These are phyloP conservation scores for Heliornis fulica DNA, from an alignment of 2,113 vertebrate genomes.

Conservation along the genomic window DNA sequence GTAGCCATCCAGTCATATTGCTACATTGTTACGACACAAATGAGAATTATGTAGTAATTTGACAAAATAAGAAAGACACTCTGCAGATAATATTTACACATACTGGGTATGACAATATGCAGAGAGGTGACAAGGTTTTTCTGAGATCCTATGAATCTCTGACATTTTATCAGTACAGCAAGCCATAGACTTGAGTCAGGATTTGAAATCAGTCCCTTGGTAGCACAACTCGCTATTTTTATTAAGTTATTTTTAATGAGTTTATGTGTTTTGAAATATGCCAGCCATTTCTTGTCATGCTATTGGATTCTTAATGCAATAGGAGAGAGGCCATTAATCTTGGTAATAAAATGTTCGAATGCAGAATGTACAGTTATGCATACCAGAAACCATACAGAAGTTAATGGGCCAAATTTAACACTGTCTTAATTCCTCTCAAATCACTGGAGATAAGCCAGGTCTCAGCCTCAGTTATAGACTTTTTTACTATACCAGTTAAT, in stretches of 20 bases:
- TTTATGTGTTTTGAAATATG: neutral
- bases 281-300: neutral
- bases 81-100: neutral
- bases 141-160: neutral
- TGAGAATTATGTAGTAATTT: neutral
- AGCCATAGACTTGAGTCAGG: neutral
- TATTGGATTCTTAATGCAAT: constrained; percentile 17
- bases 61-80: neutral
- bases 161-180: neutral
- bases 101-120: neutral
- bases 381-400: neutral
- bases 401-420: constrained; percentile 19
- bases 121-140: neutral
- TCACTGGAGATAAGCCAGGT: neutral
- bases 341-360: constrained; percentile 24
- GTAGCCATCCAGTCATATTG: neutral
- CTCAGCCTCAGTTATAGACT: neutral
- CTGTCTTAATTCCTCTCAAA: neutral
- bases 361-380: neutral
- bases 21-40: neutral
- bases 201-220: neutral
- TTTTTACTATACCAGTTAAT: neutral
- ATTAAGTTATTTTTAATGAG: neutral
- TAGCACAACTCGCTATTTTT: neutral
- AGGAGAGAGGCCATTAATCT: constrained; percentile 25